Percentiles rank a stretch among this genome's conserved stretches.
Conservation (phyloP, 2,797 vertebrate species). For the Hippocampus kuda region DNA sequence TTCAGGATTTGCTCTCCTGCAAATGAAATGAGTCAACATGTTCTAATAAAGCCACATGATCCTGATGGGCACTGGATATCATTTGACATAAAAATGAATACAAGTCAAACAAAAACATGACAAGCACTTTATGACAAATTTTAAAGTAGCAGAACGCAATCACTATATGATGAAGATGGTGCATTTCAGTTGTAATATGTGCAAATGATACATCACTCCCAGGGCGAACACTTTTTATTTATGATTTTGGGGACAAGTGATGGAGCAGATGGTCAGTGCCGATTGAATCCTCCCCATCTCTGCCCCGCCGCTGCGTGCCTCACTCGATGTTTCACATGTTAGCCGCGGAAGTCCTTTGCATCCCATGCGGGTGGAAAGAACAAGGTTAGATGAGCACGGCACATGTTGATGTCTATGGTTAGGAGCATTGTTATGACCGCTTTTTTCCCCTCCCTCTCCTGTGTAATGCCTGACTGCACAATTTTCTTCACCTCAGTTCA, state of each 20-base stretch:
- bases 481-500: background rate
- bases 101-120: too few relatives aligned
- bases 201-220: background rate
- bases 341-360: slow-evolving; percentile 26
- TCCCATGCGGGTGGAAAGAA: slow-evolving; percentile 33
- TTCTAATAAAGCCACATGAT: background rate
- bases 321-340: slow-evolving; percentile 35
- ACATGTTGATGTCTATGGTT: slow-evolving; percentile 27
- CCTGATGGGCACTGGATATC: background rate
- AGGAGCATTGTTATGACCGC: slow-evolving; percentile 4
- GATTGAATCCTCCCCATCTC: slow-evolving; percentile 46
- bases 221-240: background rate
- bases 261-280: slow-evolving; percentile 57
- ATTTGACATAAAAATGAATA: too few relatives aligned
- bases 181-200: too few relatives aligned
- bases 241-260: slow-evolving; percentile 16
- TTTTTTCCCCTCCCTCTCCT: background rate
- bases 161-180: too few relatives aligned
- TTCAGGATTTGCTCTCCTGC: too few relatives aligned
- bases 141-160: too few relatives aligned
- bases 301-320: slow-evolving; percentile 24
- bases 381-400: slow-evolving; percentile 35
- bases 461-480: background rate
- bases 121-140: too few relatives aligned
- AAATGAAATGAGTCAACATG: too few relatives aligned